Evolutionary conservation across 2,888 invertebrate genomes (phyloP).

Genomic region (Leptarthrus brevirostris): DNA sequence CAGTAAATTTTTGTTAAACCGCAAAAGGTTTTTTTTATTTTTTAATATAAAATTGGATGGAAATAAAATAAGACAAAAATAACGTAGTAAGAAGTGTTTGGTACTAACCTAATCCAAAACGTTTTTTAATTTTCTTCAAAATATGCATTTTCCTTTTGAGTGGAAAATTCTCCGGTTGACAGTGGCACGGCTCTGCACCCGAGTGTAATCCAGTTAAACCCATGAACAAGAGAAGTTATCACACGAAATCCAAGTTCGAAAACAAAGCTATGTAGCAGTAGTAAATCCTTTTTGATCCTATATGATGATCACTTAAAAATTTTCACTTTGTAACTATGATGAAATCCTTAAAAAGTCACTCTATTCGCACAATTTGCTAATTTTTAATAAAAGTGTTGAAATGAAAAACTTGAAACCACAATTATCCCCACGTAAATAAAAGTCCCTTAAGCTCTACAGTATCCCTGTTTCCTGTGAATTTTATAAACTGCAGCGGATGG

Average conservation of each 20-base stretch:
- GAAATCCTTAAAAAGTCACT: neutral
- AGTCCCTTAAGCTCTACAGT: neutral
- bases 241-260: constrained; percentile 11
- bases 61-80: neutral
- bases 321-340: too few relatives aligned
- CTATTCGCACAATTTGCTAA: neutral
- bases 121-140: constrained; percentile 87
- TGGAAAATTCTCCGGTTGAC: constrained; percentile 33
- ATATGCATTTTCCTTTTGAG: constrained; percentile 81
- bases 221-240: constrained; percentile 28
- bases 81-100: neutral
- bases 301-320: neutral
- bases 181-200: constrained; percentile 41
- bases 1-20: too few relatives aligned
- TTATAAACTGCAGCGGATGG: neutral
- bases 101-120: constrained; percentile 85
- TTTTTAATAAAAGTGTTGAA: neutral
- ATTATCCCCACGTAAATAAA: too few relatives aligned
- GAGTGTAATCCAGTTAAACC: constrained; percentile 48
- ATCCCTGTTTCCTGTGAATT: neutral
- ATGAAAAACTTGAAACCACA: neutral
- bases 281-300: neutral
- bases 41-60: neutral
- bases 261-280: neutral
- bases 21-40: too few relatives aligned